A percentile compares a stretch with the other conserved stretches of the same genome.
These are phyloP conservation scores for Cephus runcator DNA, from an alignment of 2,888 invertebrate genomes.

Conservation along the genomic window DNA sequence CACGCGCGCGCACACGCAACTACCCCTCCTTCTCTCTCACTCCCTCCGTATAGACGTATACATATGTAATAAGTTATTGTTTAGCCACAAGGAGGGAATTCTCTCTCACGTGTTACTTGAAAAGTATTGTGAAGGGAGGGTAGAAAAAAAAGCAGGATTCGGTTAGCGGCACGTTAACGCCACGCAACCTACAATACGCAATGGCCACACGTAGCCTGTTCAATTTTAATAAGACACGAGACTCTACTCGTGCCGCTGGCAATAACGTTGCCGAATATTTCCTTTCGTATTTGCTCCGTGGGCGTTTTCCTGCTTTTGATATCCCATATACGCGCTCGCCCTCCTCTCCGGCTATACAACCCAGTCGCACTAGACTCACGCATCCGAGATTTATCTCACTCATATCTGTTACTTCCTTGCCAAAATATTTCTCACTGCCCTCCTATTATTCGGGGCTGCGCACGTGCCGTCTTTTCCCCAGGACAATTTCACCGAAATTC, in stretches of 20 bases:
- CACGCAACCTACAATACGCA: neutral
- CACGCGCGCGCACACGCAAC: neutral
- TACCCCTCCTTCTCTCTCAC: neutral
- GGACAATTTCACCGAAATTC: neutral
- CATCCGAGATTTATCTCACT: slow-evolving; percentile 60
- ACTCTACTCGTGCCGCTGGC: slow-evolving; percentile 17
- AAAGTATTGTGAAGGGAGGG: neutral
- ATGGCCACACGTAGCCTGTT: slow-evolving; percentile 23
- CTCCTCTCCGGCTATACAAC: neutral
- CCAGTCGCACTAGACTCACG: slow-evolving; percentile 44
- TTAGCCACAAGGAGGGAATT: neutral
- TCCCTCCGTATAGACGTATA: slow-evolving; percentile 13
- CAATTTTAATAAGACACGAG: slow-evolving; percentile 35
- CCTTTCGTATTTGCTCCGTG: slow-evolving; percentile 1
- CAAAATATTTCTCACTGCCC: slow-evolving; percentile 43
- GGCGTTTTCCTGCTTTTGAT: neutral
- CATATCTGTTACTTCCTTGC: slow-evolving; percentile 46
- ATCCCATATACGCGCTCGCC: neutral
- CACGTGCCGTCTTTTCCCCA: neutral
- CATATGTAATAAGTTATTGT: slow-evolving; percentile 20
- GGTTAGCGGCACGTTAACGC: neutral
- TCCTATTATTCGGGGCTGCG: slow-evolving; percentile 8
- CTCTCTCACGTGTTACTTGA: neutral
- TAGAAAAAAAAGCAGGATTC: neutral
- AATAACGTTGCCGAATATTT: slow-evolving; percentile 44